Base-by-base conservation (phyloP, 2,797 vertebrate species). In the Cirrhinus molitorella region DNA sequence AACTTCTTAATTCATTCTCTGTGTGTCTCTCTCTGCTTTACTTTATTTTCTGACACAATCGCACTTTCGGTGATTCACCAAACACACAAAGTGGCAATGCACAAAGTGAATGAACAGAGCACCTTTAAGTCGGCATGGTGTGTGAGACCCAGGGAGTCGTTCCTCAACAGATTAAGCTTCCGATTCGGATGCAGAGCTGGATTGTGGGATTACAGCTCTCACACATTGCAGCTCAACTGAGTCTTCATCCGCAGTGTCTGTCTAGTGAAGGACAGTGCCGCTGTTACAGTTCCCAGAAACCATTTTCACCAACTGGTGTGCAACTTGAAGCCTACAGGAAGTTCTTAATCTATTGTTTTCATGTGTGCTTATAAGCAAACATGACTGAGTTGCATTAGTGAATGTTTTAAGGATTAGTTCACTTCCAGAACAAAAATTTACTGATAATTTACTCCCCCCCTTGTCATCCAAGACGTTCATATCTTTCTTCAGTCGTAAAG, bases 171-270 rank as follows among this genome's bases (percentile, higher is more conserved):
- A 57, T 80, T 70, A 63, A 49, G 55, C 19, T 34, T 73, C 28
- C 45, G 55, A 73, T 81, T 63, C 25, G 43, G 55, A 63, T 63
- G 66, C 79, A 45, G 51, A 28, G 37, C 37, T 71, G 66, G 51
- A 31, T 70, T 81, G 68, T 63, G 80, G 68, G 80, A 73, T 81
- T 81, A 63, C 55, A 49, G 68, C 25, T 37, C 37, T 57, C 34
- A 19, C 34, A 70, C 34, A 23, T 34, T 68, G 47, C n/a, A 68
- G 49, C 47, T 40, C 55, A 7, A 19, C 51, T 57, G 34, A 51
- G 19, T 45, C 51, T 80, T 34, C 37, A 71, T 45, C 37, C 4
- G 19, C 66, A 47, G 53, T 61, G 55, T 72, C 40, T 66, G 37
- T 78, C 23, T 71, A 16, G 43, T 81, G 37, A 72, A 61, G 67